Evolutionary conservation across 2,113 vertebrate genomes (phyloP).

Genomic region (Lota lota): DNA sequence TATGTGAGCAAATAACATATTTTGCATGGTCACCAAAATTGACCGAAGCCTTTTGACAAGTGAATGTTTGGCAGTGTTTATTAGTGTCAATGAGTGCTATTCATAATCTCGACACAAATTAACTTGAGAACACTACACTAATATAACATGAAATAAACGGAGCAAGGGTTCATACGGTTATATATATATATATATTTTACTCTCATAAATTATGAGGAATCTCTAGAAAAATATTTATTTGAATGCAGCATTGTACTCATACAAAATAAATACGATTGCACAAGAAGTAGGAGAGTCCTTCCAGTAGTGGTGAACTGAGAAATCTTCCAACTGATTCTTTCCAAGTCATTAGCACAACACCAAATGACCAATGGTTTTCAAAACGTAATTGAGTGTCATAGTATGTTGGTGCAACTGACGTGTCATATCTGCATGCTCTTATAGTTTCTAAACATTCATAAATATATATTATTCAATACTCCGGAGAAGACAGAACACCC

Average conservation of each 20-base stretch:
- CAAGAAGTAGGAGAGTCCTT: slow-evolving; percentile 27
- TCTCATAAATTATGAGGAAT: slow-evolving; percentile 61
- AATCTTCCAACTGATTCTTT: not conserved
- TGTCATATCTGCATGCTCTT: slow-evolving; percentile 18
- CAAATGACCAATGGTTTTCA: not conserved
- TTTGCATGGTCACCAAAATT: slow-evolving; percentile 29
- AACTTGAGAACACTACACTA: slow-evolving; percentile 22
- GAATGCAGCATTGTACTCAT: slow-evolving; percentile 67
- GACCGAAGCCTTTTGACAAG: slow-evolving; percentile 44
- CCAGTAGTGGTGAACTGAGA: not conserved
- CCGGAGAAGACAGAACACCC: no score
- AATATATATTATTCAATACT: no score
- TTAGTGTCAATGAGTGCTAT: slow-evolving; percentile 23
- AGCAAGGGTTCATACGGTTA: slow-evolving; percentile 21
- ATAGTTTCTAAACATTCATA: not conserved
- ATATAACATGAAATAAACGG: slow-evolving; percentile 32
- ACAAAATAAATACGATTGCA: slow-evolving; percentile 63
- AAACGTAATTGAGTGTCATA: not conserved
- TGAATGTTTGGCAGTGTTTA: slow-evolving; percentile 52
- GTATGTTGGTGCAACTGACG: slow-evolving; percentile 5
- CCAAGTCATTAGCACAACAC: not conserved
- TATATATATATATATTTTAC: slow-evolving; percentile 48
- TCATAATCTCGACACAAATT: slow-evolving; percentile 15
- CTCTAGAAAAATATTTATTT: slow-evolving; percentile 78
- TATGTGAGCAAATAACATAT: not conserved